Evolutionary conservation across 2,888 invertebrate species (phyloP).

Genomic region (Aspidiotus destructor): DNA sequence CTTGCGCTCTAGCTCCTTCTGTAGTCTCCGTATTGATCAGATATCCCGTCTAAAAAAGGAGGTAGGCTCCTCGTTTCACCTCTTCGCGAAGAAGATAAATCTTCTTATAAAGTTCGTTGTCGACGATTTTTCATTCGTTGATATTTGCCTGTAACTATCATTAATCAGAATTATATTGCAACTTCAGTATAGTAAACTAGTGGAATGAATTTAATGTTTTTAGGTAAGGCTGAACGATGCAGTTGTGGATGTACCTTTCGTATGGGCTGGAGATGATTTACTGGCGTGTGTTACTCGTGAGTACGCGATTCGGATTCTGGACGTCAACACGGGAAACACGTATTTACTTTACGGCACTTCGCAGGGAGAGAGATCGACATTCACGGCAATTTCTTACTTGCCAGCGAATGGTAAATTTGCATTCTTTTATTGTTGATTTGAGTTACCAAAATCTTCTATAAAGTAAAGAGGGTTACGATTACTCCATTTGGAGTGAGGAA

Average conservation of each 20-base stretch:
- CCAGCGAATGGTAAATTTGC: constrained; percentile 48
- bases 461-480: not conserved
- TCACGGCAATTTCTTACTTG: constrained; percentile 62
- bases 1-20: no score
- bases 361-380: constrained; percentile 47
- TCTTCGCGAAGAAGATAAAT: no score
- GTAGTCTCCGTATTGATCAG: no score
- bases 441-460: not conserved
- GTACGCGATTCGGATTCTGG: constrained; percentile 78
- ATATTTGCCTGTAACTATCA: no score
- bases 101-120: no score
- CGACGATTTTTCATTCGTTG: no score
- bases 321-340: constrained; percentile 86
- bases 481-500: no score
- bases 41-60: no score
- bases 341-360: constrained; percentile 43
- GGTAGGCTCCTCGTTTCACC: no score
- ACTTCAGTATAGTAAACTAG: no score
- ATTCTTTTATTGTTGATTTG: not conserved
- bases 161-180: no score
- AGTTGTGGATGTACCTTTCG: constrained; percentile 48
- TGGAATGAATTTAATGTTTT: no score
- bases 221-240: constrained; percentile 70
- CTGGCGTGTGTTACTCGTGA: constrained; percentile 69
- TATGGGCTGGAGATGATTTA: constrained; percentile 62